These are phyloP conservation scores for Poicephalus meyeri DNA, from an alignment of 2,113 vertebrate species.

Conservation along the genomic window DNA sequence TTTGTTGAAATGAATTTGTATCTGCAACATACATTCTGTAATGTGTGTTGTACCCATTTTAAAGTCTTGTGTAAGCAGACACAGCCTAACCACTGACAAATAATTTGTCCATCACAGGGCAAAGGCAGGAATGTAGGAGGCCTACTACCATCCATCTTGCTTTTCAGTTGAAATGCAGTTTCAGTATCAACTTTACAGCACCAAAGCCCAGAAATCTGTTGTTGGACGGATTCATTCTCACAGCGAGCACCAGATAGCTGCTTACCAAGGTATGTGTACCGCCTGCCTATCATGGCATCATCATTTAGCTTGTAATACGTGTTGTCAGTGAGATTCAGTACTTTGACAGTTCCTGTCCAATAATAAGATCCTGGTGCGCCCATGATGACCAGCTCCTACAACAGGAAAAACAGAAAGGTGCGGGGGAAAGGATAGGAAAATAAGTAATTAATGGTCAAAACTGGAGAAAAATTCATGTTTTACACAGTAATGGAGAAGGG, in stretches of 20 bases:
- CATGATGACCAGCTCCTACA: conserved; percentile 95
- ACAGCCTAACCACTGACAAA: neutral
- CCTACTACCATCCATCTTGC: neutral
- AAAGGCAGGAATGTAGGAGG: neutral
- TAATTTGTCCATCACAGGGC: neutral
- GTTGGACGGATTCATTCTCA: neutral
- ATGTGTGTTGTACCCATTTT: neutral
- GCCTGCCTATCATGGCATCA: conserved; percentile 80
- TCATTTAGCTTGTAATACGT: conserved; percentile 88
- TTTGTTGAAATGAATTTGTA: neutral
- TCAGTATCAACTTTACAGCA: neutral
- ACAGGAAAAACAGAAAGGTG: neutral
- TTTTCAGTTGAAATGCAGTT: neutral
- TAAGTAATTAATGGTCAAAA: neutral
- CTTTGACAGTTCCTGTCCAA: conserved; percentile 97
- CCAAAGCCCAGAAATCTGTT: neutral
- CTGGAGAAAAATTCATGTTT: neutral
- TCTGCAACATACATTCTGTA: neutral
- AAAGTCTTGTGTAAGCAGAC: neutral
- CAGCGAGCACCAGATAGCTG: neutral
- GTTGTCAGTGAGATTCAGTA: conserved; percentile 92
- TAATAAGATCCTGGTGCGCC: conserved; percentile 97
- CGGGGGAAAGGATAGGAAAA: neutral
- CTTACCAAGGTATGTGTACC: conserved; percentile 97
- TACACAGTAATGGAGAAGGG: neutral